Evolutionary conservation across 2,113 vertebrate genomes (phyloP).

Genomic region (Mastomys natalensis): DNA sequence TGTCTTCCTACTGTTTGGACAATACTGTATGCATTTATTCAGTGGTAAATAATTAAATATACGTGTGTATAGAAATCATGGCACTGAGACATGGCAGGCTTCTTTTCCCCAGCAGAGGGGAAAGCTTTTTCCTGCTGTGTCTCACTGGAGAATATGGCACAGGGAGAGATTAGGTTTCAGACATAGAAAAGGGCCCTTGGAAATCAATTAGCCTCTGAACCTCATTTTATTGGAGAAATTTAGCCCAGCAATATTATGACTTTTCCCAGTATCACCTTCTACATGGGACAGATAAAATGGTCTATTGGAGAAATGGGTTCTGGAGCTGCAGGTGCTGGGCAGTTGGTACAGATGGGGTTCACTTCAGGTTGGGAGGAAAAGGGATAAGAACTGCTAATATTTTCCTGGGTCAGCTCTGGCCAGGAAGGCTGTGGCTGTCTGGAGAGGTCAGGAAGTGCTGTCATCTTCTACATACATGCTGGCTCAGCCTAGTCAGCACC

Average conservation of each 20-base stretch:
- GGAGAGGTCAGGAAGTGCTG: neutral
- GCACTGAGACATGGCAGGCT: neutral
- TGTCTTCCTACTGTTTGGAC: neutral
- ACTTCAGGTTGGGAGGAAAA: conserved; percentile 23
- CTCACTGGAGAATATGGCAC: conserved; percentile 14
- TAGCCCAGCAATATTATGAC: conserved; percentile 63
- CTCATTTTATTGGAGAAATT: conserved; percentile 70
- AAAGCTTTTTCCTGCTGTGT: neutral
- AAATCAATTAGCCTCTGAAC: conserved; percentile 69
- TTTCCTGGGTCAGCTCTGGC: neutral
- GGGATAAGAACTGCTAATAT: neutral
- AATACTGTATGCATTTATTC: neutral
- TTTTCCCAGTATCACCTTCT: conserved; percentile 67
- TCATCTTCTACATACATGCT: neutral
- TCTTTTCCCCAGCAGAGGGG: conserved; percentile 5
- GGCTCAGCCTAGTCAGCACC: conserved; percentile 30
- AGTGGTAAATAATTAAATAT: conserved; percentile 9
- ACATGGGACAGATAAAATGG: conserved; percentile 5
- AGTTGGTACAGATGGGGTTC: neutral
- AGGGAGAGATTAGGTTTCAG: conserved; percentile 62
- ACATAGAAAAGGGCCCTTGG: conserved; percentile 66
- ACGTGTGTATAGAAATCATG: neutral
- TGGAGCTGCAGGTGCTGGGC: conserved; percentile 36
- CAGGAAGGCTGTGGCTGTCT: neutral
- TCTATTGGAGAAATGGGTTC: conserved; percentile 32